Conservation (phyloP, 2,113 vertebrate species). For the Mystacornis crossleyi region DNA sequence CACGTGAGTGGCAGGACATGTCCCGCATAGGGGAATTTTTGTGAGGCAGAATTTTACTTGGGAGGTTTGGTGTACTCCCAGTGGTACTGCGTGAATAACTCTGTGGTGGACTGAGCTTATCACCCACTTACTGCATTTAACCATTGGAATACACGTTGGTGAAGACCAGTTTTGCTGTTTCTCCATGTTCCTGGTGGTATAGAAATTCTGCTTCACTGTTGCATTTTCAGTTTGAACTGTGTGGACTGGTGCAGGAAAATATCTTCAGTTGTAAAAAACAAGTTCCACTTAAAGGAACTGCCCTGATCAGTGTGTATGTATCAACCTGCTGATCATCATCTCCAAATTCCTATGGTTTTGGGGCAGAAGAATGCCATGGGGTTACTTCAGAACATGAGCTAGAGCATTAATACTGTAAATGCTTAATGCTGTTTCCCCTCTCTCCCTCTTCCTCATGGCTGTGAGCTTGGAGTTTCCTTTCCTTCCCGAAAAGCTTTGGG, state of each 20-base stretch:
- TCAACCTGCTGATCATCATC: background rate
- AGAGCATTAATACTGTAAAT: background rate
- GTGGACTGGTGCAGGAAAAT: background rate
- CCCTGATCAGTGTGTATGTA: background rate
- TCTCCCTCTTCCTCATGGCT: background rate
- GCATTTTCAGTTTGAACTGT: background rate
- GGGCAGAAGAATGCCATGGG: background rate
- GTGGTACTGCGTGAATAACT: background rate
- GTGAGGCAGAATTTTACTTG: background rate
- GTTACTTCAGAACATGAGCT: background rate
- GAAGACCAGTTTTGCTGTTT: background rate
- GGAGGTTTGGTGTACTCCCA: background rate
- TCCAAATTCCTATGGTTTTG: background rate
- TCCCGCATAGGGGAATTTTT: background rate
- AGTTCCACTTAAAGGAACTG: background rate
- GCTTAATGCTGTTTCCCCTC: background rate
- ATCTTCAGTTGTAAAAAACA: background rate
- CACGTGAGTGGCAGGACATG: background rate
- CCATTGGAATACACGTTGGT: fast-evolving
- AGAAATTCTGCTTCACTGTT: background rate
- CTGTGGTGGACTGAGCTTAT: background rate
- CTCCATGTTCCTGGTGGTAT: background rate
- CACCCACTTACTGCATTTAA: background rate
- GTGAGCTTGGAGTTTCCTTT: background rate
- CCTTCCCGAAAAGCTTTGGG: background rate